phyloP scores from a whole-genome alignment of 2,888 invertebrate species.

The Nymphalis c-album region DNA sequence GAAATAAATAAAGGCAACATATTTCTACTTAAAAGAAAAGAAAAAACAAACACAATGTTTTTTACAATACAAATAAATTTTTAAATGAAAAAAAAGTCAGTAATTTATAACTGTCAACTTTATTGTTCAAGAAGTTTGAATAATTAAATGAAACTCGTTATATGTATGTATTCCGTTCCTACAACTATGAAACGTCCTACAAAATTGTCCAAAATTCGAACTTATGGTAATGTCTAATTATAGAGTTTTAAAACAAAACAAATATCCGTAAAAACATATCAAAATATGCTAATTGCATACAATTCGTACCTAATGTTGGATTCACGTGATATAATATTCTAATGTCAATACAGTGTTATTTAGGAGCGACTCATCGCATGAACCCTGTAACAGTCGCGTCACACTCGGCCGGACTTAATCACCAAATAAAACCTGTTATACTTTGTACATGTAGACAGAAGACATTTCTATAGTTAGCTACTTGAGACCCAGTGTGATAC shows the following conservation, averaged over 20 bases:
- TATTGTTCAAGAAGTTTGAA: constrained; percentile 36
- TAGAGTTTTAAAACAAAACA: constrained; percentile 37
- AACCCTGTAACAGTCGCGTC: background rate
- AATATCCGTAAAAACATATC: constrained; percentile 40
- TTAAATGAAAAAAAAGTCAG: constrained; percentile 31
- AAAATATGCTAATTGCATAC: constrained; percentile 40
- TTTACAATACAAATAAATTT: constrained; percentile 31
- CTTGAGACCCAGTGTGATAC: constrained; percentile 9
- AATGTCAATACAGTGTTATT: constrained; percentile 25
- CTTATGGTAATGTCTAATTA: constrained; percentile 36
- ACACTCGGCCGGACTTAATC: constrained; percentile 5
- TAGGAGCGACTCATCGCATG: constrained; percentile 19
- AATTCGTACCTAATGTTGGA: constrained; percentile 37
- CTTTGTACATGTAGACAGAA: constrained; percentile 7
- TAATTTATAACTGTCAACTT: constrained; percentile 38
- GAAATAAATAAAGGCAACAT: constrained; percentile 38
- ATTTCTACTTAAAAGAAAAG: constrained; percentile 36
- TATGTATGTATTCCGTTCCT: constrained; percentile 38
- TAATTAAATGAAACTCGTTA: constrained; percentile 35
- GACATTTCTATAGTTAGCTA: constrained; percentile 12
- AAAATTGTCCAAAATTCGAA: constrained; percentile 41
- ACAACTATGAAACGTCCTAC: constrained; percentile 42
- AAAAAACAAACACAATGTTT: constrained; percentile 35
- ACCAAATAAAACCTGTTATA: constrained; percentile 11
- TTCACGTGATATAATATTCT: constrained; percentile 30